Evolutionary conservation across 2,888 invertebrate genomes (phyloP).

Genomic region (Myopa testacea): DNA sequence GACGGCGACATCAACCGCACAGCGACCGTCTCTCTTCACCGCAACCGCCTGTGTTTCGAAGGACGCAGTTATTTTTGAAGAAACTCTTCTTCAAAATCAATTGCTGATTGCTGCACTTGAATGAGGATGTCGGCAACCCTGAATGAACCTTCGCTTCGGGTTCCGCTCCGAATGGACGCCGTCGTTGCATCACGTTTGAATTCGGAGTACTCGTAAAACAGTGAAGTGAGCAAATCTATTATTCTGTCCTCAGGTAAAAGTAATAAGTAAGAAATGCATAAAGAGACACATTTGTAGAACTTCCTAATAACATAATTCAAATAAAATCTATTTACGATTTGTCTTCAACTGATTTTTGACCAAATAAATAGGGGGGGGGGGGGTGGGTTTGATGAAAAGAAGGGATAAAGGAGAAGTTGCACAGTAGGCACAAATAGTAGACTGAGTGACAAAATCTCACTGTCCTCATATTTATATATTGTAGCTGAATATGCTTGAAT

Average conservation of each 20-base stretch:
- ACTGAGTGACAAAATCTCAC: too few species aligned
- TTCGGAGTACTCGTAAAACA: background rate
- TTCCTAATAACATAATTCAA: too few species aligned
- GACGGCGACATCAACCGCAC: background rate
- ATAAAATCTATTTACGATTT: too few species aligned
- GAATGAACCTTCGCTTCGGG: conserved; percentile 17
- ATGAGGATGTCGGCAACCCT: background rate
- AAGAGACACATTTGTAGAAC: too few species aligned
- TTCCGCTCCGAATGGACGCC: background rate
- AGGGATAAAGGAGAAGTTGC: too few species aligned
- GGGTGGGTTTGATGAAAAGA: too few species aligned
- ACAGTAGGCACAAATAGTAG: too few species aligned
- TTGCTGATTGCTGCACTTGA: conserved; percentile 7
- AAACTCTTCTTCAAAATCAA: background rate
- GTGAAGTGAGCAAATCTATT: background rate
- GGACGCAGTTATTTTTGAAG: conserved; percentile 19
- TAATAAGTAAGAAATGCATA: too few species aligned
- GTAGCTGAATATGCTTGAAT: too few species aligned
- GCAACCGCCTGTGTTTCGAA: background rate
- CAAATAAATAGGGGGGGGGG: too few species aligned
- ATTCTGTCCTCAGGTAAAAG: background rate
- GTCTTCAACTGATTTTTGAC: too few species aligned
- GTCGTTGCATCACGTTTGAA: conserved; percentile 13
- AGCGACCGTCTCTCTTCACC: background rate
- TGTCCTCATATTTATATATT: too few species aligned